phyloP scores from a whole-genome alignment of 2,888 invertebrate genomes.

The Apoderus coryli region DNA sequence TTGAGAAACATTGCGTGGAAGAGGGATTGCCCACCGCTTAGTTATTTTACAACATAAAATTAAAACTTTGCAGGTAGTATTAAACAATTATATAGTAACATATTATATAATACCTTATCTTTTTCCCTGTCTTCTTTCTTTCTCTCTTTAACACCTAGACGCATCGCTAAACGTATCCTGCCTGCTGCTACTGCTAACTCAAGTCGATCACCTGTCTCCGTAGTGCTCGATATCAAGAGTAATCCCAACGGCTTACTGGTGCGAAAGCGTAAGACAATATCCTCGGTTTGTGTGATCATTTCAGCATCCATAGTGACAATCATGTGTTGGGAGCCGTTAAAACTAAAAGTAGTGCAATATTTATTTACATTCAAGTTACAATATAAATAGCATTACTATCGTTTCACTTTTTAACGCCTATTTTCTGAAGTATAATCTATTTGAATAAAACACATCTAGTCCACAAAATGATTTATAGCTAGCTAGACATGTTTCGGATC shows the following conservation, averaged over 20 bases:
- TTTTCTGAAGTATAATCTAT: no score
- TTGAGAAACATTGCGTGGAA: no score
- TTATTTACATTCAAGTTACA: no score
- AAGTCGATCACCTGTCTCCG: conserved; percentile 65
- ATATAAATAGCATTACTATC: neutral
- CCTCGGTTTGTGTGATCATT: conserved; percentile 66
- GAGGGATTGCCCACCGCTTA: no score
- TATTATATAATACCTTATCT: no score
- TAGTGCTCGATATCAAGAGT: conserved; percentile 64
- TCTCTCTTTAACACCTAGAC: conserved; percentile 60
- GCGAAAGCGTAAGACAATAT: conserved; percentile 71
- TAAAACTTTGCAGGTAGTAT: no score
- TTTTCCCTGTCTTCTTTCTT: conserved; percentile 35
- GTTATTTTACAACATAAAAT: no score
- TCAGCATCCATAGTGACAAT: conserved; percentile 29
- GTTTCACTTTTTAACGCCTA: neutral
- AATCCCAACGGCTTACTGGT: conserved; percentile 67
- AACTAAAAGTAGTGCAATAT: conserved; percentile 38
- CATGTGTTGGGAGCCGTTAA: conserved; percentile 83
- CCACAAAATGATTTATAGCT: no score
- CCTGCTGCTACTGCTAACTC: conserved; percentile 78
- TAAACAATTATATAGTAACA: no score
- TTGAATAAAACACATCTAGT: no score
- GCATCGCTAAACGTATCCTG: conserved; percentile 63
- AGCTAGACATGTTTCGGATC: no score